Evolutionary conservation across 2,797 vertebrate species (phyloP), one percentile per base, ranked within the genome.

Genomic region (Adrianichthys oophorus): DNA sequence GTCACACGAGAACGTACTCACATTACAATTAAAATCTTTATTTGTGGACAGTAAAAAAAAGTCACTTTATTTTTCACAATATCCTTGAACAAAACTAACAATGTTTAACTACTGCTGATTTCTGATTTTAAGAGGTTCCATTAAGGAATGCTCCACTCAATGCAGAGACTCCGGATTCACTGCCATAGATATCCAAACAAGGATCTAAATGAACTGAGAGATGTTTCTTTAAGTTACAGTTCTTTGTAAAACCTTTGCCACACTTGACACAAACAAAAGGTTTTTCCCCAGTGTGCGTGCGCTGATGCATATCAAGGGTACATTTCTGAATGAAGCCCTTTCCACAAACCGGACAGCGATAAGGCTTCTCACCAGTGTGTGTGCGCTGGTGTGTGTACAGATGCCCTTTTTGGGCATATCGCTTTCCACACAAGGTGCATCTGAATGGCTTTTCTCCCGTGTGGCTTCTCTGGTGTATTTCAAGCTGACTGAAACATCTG

Each of bases 321-420:
- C 92, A 93, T 70, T 93, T 92, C 81, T 93, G 92, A 59, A 92
- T 92, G 21, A 92, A 93, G 17, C 90, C 88, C 76, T 92, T 93
- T 40, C 88, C 90, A 53, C 92, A 93, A 67, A 90, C 67, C 8
- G 85, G 78, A 75, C 92, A 93, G 13, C 87, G 84, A 56, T 93
- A 93, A 0, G 91, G 92, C 81, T 92, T 92, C 69, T 93, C 92
- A 3, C 92, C 92, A 0, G 91, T 92, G 77, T 92, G 91, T 4
- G 91, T 93, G 50, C 92, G 89, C 86, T 92, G 91, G 71, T 93
- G 92, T 55, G 90, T 92, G 47, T 93, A 92, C 48, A 93, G 73
- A 59, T 92, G 92, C 1, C 92, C 92, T 62, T 92, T 91, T 57
- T 93, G 91, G 1, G 91, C 87, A 0, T 92, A 93, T 49, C 85